Base-by-base conservation (phyloP, 2,888 invertebrate genomes). In the Caenorhabditis angaria region DNA sequence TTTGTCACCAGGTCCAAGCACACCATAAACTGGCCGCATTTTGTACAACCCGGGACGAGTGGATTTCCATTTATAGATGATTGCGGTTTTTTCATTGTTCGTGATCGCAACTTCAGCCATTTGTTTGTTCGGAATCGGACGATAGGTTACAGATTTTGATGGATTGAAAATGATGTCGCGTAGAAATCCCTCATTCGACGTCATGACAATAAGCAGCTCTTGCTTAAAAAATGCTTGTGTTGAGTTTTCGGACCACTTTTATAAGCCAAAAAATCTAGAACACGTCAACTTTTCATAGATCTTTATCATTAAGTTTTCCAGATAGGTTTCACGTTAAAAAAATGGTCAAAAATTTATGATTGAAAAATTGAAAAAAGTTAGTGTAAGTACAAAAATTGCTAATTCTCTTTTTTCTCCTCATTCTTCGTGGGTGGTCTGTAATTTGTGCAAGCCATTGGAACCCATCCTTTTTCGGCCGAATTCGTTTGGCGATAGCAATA, bases 401-500 rank as follows among this genome's bases (percentile, higher is more conserved):
- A 41, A 6, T 55, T 55, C 28, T 57, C 35, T 28, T 32, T 41
- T 25, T 35, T 32, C 18, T 29, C 18, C 1, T 57, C 32, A 20
- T 41, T 20, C 3, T 32, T 8, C 1, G 20, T 32, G 12, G n/a
- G 57, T n/a, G 28, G n/a, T 25, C 24, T 5, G 8, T 24, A 25
- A 54, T 68, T 61, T 0, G 72, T 62, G n/a, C 65, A 58, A 27
- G 50, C 61, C 25, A 70, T 61, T 6, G 82, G 82, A 58, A 82
- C 70, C 80, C 80, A 82, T 64, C 82, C 82, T 55, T 80, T 80
- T 20, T 57, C 51, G 4, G 32, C 35, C 22, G 73, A 63, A 5
- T 76, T 69, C 25, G 48, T 56, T 27, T 69, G 60, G 18, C 64
- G 71, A 62, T 61, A 77, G 0, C 83, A 83, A 62, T 84, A 84